Percentiles rank a stretch among this genome's conserved stretches.
Conservation (phyloP, 2,888 invertebrate species). For the Synanthedon vespiformis region DNA sequence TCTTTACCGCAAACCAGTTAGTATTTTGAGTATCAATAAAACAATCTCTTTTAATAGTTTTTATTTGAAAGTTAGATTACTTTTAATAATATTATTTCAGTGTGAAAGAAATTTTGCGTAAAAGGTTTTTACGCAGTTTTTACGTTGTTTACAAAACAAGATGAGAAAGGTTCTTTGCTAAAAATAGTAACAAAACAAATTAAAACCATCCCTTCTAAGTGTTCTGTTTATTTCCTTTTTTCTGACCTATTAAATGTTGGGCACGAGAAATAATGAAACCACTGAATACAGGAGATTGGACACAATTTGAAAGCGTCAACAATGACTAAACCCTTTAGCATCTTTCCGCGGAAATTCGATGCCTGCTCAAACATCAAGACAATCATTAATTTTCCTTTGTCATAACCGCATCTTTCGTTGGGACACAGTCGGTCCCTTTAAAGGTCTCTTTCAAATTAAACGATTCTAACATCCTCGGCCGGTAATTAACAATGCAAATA, state of each 20-base stretch:
- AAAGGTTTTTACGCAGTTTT: no score
- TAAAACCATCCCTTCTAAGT: constrained; percentile 2
- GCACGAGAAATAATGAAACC: not conserved
- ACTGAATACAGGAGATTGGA: not conserved
- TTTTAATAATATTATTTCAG: no score
- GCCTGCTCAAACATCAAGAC: constrained; percentile 9
- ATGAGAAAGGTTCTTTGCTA: no score
- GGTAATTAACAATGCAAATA: constrained; percentile 51
- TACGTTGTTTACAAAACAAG: no score
- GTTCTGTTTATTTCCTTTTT: no score
- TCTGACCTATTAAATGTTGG: no score
- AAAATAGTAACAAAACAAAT: constrained; percentile 3
- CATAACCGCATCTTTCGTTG: constrained; percentile 11
- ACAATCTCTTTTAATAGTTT: no score
- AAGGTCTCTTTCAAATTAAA: constrained; percentile 15
- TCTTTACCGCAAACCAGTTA: no score
- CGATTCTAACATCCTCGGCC: constrained; percentile 20
- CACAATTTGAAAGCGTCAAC: not conserved
- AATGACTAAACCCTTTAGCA: constrained; percentile 5
- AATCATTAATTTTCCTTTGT: constrained; percentile 17
- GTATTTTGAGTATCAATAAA: no score
- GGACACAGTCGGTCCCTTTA: constrained; percentile 10
- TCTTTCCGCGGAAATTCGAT: constrained; percentile 7
- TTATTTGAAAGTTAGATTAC: no score
- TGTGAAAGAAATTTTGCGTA: no score